Base-by-base conservation (phyloP, 2,888 invertebrate species). In the Mechanitis mazaeus region DNA sequence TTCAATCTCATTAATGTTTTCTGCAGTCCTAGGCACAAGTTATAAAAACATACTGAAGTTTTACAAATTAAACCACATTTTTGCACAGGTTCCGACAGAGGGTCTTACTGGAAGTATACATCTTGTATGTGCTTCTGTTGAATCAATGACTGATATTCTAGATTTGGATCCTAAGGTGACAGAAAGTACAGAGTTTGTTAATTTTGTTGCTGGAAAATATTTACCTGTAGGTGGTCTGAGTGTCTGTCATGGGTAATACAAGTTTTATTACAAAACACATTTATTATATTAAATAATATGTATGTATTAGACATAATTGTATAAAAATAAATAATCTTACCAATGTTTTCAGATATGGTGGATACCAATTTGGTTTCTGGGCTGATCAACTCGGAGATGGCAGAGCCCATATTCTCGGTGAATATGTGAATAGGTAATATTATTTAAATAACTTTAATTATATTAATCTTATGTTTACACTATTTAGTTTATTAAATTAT, bases 311-410 rank as follows among this genome's bases (percentile, higher is more conserved):
- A 42, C 9, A 42, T 42, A 42, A 42, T 9, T 5, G 35, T 35
- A 9, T 42, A 42, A 42, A 9, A 42, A 7, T 42, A 42, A 42
- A 9, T 9, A 9, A 5, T 7, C 42, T 42, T 42, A 42, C 11
- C 7, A 4, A 38, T 54, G 4, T 12, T 77, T 73, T 33, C 62
- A 89, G 89, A 57, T 94, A 94, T 80, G 94, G 93, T 62, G 94
- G 94, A 0, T 92, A 93, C 71, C 94, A 94, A 75, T 94, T 94
- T 84, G 94, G 94, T 0, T 85, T 83, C 65, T 94, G 94, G 91
- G 91, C 93, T 12, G 93, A 92, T 59, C 94, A 94, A 72, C 83
- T 94, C 1, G 94, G 94, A 2, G 94, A 94, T 83, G 94, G 94
- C 33, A 83, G 91, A 75, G 91, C 91, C 20, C 89, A 90, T 65